phyloP scores from a whole-genome alignment of 2,888 invertebrate genomes.

The Unio pictorum region DNA sequence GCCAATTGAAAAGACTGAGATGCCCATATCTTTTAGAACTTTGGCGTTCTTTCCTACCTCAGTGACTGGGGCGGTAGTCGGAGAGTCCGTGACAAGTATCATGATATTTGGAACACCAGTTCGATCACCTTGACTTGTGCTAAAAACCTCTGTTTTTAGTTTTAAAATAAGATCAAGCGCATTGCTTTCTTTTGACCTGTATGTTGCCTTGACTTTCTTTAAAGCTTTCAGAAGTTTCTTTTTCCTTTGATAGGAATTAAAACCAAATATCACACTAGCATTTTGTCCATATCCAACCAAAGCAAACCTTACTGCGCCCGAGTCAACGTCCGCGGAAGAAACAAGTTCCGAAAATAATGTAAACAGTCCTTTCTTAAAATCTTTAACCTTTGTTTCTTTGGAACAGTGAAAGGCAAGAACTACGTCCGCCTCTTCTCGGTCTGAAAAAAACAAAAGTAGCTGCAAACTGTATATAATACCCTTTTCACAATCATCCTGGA shows the following conservation, averaged over 20 bases:
- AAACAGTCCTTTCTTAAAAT: conserved; percentile 32
- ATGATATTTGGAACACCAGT: conserved; percentile 27
- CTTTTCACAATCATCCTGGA: too few relatives aligned
- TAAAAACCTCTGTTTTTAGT: conserved; percentile 32
- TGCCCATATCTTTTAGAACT: conserved; percentile 18
- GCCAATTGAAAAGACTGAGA: conserved; percentile 32
- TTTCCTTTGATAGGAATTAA: conserved; percentile 33
- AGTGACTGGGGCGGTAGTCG: conserved; percentile 16
- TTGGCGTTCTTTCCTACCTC: conserved; percentile 16
- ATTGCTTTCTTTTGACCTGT: conserved; percentile 21
- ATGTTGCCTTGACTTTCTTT: conserved; percentile 22
- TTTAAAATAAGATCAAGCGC: conserved; percentile 24
- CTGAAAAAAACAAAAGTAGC: conserved; percentile 22
- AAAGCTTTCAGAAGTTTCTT: conserved; percentile 30
- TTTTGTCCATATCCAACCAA: conserved; percentile 65
- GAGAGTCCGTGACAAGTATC: conserved; percentile 39
- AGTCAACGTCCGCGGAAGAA: conserved; percentile 33
- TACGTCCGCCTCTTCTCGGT: conserved; percentile 35
- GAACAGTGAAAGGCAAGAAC: conserved; percentile 38
- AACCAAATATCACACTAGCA: conserved; percentile 39
- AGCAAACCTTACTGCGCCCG: conserved; percentile 51
- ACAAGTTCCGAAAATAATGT: conserved; percentile 38
- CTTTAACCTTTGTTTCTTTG: conserved; percentile 32
- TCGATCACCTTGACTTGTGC: conserved; percentile 29
- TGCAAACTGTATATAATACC: too few relatives aligned